These are phyloP conservation scores for Promerops cafer DNA, from an alignment of 2,113 vertebrate genomes.

Conservation along the genomic window DNA sequence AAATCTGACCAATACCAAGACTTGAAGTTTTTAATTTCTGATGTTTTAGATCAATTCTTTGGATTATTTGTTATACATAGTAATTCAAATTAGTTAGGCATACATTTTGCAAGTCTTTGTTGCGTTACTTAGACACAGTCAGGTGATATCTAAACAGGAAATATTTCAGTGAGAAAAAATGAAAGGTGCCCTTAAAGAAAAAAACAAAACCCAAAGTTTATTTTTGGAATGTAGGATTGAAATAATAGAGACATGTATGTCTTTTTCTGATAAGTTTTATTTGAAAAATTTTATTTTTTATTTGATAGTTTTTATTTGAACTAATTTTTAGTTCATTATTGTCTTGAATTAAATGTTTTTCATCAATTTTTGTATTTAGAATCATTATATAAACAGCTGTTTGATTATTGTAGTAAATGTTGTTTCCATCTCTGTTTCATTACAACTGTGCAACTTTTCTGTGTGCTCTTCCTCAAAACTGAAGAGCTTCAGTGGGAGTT, in stretches of 20 bases:
- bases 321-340: background rate
- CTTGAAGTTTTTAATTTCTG: background rate
- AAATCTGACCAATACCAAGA: background rate
- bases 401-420: background rate
- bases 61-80: background rate
- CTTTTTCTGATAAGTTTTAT: background rate
- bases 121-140: background rate
- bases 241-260: background rate
- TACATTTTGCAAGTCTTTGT: background rate
- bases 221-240: background rate
- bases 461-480: background rate
- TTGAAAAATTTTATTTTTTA: background rate
- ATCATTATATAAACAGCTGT: background rate
- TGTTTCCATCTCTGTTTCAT: background rate
- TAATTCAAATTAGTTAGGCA: background rate
- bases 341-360: background rate
- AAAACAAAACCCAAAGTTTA: accelerated
- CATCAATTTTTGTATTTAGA: background rate
- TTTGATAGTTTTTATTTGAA: background rate
- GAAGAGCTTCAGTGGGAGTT: background rate
- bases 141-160: background rate
- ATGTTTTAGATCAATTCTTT: background rate
- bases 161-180: background rate
- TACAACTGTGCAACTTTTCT: background rate
- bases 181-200: background rate